phyloP scores from a whole-genome alignment of 1,140 invertebrate species.

The Orchesella cincta region DNA sequence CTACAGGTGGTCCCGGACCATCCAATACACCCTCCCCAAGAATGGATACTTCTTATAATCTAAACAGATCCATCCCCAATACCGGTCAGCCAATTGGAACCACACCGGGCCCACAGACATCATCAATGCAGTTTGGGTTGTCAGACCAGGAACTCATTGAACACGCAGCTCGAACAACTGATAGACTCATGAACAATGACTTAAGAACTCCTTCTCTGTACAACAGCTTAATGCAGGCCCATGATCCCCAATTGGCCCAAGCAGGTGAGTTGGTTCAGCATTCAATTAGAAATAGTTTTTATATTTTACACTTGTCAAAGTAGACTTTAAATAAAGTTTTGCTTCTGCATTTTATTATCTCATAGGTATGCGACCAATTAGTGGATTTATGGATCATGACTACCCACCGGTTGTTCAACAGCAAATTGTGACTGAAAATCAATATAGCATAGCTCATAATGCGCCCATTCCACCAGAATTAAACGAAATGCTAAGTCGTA shows the following conservation, averaged over 20 bases:
- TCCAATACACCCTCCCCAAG: not conserved
- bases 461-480: slow-evolving; percentile 87
- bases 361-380: slow-evolving; percentile 70
- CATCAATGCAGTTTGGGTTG: not conserved
- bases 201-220: slow-evolving; percentile 13
- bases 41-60: not conserved
- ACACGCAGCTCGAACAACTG: slow-evolving; percentile 26
- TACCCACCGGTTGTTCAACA: slow-evolving; percentile 75
- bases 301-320: too few relatives aligned
- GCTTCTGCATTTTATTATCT: too few relatives aligned
- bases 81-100: not conserved
- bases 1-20: not conserved
- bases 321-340: too few relatives aligned
- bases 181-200: slow-evolving; percentile 36
- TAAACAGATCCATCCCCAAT: not conserved
- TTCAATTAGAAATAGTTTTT: too few relatives aligned
- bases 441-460: slow-evolving; percentile 77
- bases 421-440: slow-evolving; percentile 70
- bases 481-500: slow-evolving; percentile 90
- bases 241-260: slow-evolving; percentile 6
- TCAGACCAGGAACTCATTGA: slow-evolving; percentile 35
- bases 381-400: slow-evolving; percentile 85
- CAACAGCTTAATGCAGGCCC: slow-evolving; percentile 29
- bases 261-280: too few relatives aligned
- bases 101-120: not conserved